Evolutionary conservation across 2,113 vertebrate genomes (phyloP).

Genomic region (Stegastes partitus): DNA sequence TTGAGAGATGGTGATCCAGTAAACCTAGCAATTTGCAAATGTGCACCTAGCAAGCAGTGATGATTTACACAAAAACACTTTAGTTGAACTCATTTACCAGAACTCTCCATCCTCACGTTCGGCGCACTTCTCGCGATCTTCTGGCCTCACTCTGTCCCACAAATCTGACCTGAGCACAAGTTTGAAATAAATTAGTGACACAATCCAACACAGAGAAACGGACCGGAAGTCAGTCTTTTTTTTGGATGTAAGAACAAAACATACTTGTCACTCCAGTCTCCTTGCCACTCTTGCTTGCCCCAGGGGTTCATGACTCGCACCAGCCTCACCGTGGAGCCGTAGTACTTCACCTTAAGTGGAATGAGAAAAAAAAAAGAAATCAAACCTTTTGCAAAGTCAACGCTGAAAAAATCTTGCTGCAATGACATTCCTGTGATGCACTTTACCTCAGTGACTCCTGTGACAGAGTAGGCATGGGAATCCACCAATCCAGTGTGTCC

Average conservation of each 20-base stretch:
- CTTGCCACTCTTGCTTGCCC: conserved; percentile 48
- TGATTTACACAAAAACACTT: neutral
- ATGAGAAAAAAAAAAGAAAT: neutral
- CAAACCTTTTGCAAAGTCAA: neutral
- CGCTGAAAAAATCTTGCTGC: neutral
- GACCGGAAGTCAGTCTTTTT: neutral
- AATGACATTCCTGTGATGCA: too few species aligned
- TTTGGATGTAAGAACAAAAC: neutral
- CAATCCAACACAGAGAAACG: neutral
- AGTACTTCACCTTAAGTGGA: conserved; percentile 26
- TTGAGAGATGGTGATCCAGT: too few species aligned
- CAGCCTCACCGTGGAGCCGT: conserved; percentile 37
- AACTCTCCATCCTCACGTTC: conserved; percentile 62
- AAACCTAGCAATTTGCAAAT: too few species aligned
- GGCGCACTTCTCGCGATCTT: conserved; percentile 38
- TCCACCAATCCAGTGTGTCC: conserved; percentile 36
- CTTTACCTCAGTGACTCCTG: conserved; percentile 59
- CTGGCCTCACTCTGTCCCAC: conserved; percentile 36
- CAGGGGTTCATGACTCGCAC: conserved; percentile 66
- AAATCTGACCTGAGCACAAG: conserved; percentile 42
- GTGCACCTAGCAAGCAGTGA: too few species aligned
- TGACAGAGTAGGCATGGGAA: conserved; percentile 62
- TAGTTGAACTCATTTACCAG: conserved; percentile 43
- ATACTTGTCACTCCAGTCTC: conserved; percentile 66
- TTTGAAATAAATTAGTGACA: neutral